A percentile compares a stretch with the other conserved stretches of the same genome.
Evolutionary conservation across 2,888 invertebrate species (phyloP).

Genomic region (Drosophila mulleri): DNA sequence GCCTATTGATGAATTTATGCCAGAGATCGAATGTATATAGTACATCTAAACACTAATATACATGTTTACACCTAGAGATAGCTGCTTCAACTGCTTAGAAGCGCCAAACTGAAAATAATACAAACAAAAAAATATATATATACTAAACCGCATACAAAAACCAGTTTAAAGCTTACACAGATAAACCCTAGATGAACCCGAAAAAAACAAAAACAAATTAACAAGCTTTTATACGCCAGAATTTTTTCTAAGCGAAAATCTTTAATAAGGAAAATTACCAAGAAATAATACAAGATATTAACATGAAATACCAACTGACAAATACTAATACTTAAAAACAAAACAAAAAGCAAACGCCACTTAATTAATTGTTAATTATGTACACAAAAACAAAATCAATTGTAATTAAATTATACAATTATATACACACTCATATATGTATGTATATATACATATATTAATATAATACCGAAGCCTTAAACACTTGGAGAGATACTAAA

Average conservation of each 20-base stretch:
- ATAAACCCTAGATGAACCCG: constrained; percentile 15
- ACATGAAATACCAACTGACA: constrained; percentile 30
- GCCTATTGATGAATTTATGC: constrained; percentile 51
- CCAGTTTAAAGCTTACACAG: constrained; percentile 29
- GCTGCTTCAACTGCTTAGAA: constrained; percentile 54
- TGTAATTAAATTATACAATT: constrained; percentile 40
- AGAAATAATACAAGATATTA: constrained; percentile 45
- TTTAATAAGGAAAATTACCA: constrained; percentile 31
- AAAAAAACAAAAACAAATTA: constrained; percentile 40
- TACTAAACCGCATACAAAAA: constrained; percentile 32
- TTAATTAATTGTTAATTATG: constrained; percentile 44
- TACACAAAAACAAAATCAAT: constrained; percentile 48
- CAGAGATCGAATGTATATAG: constrained; percentile 60
- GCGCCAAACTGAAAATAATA: constrained; percentile 51
- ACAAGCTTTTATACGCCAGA: constrained; percentile 77
- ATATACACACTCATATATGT: constrained; percentile 9
- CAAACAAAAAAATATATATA: neutral
- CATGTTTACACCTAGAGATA: constrained; percentile 30
- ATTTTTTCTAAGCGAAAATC: constrained; percentile 69
- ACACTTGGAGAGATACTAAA: constrained; percentile 44
- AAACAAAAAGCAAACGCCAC: constrained; percentile 34
- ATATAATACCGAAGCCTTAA: constrained; percentile 50
- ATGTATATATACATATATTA: constrained; percentile 8
- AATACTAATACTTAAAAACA: constrained; percentile 16
- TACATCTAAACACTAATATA: constrained; percentile 37